A percentile compares a stretch with the other conserved stretches of the same genome.
These are phyloP conservation scores for Clanis bilineata DNA, from an alignment of 2,888 invertebrate genomes.

Conservation along the genomic window DNA sequence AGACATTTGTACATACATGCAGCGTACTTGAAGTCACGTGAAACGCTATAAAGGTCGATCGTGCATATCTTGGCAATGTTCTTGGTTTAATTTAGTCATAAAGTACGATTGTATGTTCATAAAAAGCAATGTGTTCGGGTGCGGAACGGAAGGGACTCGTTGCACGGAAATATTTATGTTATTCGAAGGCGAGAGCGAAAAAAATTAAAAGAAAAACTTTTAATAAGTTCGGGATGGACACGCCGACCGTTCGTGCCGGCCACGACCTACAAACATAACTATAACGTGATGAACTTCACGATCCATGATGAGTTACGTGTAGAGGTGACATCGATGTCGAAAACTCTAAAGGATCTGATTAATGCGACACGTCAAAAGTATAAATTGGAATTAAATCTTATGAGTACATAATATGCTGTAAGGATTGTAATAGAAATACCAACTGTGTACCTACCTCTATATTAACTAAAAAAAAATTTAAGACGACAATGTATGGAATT, in stretches of 20 bases:
- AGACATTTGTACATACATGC: constrained; percentile 33
- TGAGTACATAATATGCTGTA: background rate
- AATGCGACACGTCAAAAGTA: background rate
- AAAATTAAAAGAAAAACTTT: constrained; percentile 35
- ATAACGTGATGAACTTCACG: constrained; percentile 52
- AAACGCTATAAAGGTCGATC: constrained; percentile 40
- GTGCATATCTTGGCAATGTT: constrained; percentile 44
- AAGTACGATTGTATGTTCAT: constrained; percentile 22
- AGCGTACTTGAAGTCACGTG: constrained; percentile 49
- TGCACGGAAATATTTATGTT: constrained; percentile 34
- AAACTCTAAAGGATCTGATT: background rate
- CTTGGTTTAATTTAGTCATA: constrained; percentile 36
- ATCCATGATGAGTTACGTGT: constrained; percentile 24
- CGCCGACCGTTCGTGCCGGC: constrained; percentile 46
- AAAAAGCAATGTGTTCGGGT: constrained; percentile 17
- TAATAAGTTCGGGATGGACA: constrained; percentile 36
- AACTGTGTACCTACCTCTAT: background rate
- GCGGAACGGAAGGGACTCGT: constrained; percentile 27
- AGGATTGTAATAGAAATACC: background rate
- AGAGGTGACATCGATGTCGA: background rate
- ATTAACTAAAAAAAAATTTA: background rate
- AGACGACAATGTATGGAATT: background rate
- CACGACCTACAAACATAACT: constrained; percentile 54
- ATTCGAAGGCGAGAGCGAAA: constrained; percentile 30
- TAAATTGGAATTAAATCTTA: constrained; percentile 3